Base-by-base conservation (phyloP, 2,888 invertebrate species). In the Busseola fusca region DNA sequence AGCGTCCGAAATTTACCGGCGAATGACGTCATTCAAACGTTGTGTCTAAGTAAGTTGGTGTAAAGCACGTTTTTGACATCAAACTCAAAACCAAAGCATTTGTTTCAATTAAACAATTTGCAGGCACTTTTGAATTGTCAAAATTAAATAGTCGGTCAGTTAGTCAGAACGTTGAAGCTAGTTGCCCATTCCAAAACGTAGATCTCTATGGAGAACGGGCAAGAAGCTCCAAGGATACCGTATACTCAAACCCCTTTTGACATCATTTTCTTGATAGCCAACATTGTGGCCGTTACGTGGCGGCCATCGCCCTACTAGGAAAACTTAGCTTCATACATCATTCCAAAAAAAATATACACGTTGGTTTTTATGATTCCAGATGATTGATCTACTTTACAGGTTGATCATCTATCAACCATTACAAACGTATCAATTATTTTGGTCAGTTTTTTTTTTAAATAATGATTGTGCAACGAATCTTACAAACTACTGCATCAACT, bases 401-500 rank as follows among this genome's bases (percentile, higher is more conserved):
- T 16, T 50, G 10, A 62, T 42, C n/a, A 68, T 27, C 0, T n/a
- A 63, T 63, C 16, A 25, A 52, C n/a, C 34, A 27, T 42, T 27
- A 21, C 0, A 12, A 34, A 14, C 21, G 1, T 25, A 1, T 7
- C 6, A 27, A 21, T 30, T 9, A 3, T 50, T 68, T n/a, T 50
- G 25, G 18, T 45, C 25, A 4, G 12, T 48, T 7, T 57, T 64
- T 68, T 58, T 12, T n/a, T n/a, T n/a, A n/a, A n/a, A 16, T 45
- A 72, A 67, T 57, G 37, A 48, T 65, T 6, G 52, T 50, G 62
- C 40, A 52, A 58, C 18, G 1, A 16, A 25, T 30, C 50, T 30
- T 66, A 80, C 21, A 54, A 50, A 57, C 52, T 16, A 81, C 52
- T 70, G 27, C 45, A 48, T 74, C 45, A 34, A 37, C 65, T 64